Percentiles rank a stretch among this genome's conserved stretches.
Conservation (phyloP, 92 coral and sea anemone species). For the Scolanthus callimorphus region DNA sequence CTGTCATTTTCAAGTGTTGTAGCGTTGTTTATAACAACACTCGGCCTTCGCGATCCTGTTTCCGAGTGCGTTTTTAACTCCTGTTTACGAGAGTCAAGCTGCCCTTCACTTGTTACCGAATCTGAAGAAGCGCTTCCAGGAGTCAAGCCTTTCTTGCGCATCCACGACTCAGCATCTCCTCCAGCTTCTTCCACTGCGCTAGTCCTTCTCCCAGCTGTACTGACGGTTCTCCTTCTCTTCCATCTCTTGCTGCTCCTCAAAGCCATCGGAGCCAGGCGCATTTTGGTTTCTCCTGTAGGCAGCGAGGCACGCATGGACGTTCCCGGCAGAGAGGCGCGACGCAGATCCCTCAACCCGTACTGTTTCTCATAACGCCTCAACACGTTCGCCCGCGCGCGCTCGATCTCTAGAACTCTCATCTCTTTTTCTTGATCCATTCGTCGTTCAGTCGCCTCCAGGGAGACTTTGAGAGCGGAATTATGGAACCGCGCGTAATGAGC, state of each 20-base stretch:
- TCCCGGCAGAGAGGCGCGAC: constrained; percentile 7
- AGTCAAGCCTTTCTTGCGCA: constrained; percentile 2
- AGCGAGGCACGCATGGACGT: not conserved
- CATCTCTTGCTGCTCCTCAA: not conserved
- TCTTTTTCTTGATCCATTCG: constrained; percentile 45
- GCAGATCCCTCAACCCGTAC: not conserved
- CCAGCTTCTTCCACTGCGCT: not conserved
- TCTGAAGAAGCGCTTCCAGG: not conserved
- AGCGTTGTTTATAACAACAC: no score
- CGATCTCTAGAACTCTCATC: constrained; percentile 38
- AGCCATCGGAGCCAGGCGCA: not conserved
- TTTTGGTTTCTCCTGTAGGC: not conserved
- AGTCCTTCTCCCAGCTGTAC: not conserved
- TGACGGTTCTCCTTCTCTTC: not conserved
- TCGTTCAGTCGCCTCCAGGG: constrained; percentile 29
- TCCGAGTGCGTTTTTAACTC: constrained; percentile 1
- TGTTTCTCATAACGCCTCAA: constrained; percentile 19
- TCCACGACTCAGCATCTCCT: constrained; percentile 9
- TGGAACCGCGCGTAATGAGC: constrained; percentile 61
- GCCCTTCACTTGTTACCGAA: not conserved
- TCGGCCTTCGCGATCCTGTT: no score
- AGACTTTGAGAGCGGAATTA: constrained; percentile 56
- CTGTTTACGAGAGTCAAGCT: constrained; percentile 1
- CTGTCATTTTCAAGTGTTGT: no score
- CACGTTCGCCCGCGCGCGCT: constrained; percentile 23